Base-by-base conservation (phyloP, 2,797 vertebrate species). In the Rhinichthys osculus region DNA sequence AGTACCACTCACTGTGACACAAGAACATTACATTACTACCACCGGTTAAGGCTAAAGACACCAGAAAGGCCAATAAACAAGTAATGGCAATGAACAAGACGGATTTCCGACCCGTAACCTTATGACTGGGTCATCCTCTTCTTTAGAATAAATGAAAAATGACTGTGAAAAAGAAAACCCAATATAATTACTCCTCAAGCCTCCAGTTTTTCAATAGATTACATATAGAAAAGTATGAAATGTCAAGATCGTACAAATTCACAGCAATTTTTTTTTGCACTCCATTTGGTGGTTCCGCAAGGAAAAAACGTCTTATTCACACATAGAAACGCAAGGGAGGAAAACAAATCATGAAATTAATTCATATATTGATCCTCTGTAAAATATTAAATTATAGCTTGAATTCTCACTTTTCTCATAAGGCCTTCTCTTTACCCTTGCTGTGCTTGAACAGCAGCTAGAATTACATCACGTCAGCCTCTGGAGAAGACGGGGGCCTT, bases 321-420 rank as follows among this genome's bases (percentile, higher is more conserved):
- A 89, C 54, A 89, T 86, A 72, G 87, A 89, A 84, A 90, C n/a
- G 17, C 17, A 62, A 85, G 59, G 70, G 84, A 74, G 81, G 62
- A 74, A 80, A 86, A 88, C 67, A 73, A 73, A 80, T 67, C 66
- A 38, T 35, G 69, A 79, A 83, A 94, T 94, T 94, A 93, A 94
- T 95, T 94, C 85, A 70, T 89, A 89, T 92, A 95, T 94, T 91
- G 94, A 95, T 96, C 89, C 78, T 87, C 90, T 71, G 66, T 59
- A 71, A 88, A 92, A 87, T 86, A 87, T 88, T 92, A 90, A 92
- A 93, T 94, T 90, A 91, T 90, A 87, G 86, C 88, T 89, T 91
- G 90, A 93, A 93, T 93, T 92, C 86, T 73, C 86, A 92, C 87
- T 92, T 94, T 93, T 80, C 89, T 92, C 85, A 88, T 94, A 94